Base-by-base conservation (phyloP, 2,888 invertebrate species). In the Brachylomia viminalis region DNA sequence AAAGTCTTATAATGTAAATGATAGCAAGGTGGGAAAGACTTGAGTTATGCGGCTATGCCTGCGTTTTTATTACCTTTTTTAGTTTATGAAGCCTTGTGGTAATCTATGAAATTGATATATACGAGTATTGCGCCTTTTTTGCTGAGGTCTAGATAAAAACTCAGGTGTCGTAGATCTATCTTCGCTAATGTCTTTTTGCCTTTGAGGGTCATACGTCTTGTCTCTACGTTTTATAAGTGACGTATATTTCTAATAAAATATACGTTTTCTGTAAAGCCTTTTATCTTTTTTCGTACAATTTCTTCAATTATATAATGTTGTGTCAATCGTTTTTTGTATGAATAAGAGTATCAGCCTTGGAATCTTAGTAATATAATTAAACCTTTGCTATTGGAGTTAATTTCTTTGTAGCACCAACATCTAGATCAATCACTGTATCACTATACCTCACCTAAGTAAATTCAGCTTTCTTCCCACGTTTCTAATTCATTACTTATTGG, bases 71-170 rank as follows among this genome's bases (percentile, higher is more conserved):
- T 84, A 68, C 70, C 56, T 73, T 79, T 76, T 86, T 75, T 77
- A 86, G 82, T 82, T 84, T 80, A 86, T 80, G 77, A 71, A 78
- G 75, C 61, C 70, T 72, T 62, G 75, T 66, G 67, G 80, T 82
- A 82, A 86, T 86, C 77, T 82, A 86, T 81, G 42, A 68, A 81
- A 84, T 84, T 84, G 74, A 84, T 75, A 79, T 84, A 62, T 76
- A 83, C 27, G 83, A 81, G 73, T 72, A 75, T 72, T 75, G 65
- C 77, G 65, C 20, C 47, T 54, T 75, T 66, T 83, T 65, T 20
- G 45, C 69, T 78, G 72, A 78, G 56, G 74, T 81, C 85, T 85
- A 85, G 85, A 72, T 75, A 78, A 65, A 72, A 81, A 85, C 70
- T 78, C 80, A 82, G 83, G 83, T 84, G 83, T 69, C 64, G 49